Conservation (phyloP, 2,888 invertebrate species). For the Dendrolimus houi region DNA sequence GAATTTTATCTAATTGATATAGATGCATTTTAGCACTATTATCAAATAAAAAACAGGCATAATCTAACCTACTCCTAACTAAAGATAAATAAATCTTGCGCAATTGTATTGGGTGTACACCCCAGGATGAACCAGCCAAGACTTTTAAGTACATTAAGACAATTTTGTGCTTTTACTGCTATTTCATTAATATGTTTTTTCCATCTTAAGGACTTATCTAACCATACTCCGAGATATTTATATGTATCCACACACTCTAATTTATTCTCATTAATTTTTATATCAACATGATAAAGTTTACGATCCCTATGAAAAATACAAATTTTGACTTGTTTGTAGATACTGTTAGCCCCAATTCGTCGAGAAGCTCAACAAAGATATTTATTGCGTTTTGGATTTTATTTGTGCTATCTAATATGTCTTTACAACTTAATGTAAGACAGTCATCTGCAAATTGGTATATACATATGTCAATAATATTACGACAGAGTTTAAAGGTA, state of each 20-base stretch:
- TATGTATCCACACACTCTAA: slow-evolving; percentile 7
- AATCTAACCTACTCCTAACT: slow-evolving; percentile 18
- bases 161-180: slow-evolving; percentile 11
- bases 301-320: slow-evolving; percentile 16
- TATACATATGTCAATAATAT: too few species aligned
- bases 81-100: slow-evolving; percentile 15
- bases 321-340: slow-evolving; percentile 14
- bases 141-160: slow-evolving; percentile 18
- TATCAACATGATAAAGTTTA: not conserved
- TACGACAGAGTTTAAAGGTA: too few species aligned
- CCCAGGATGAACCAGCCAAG: slow-evolving; percentile 17
- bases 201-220: slow-evolving; percentile 19
- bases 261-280: too few species aligned
- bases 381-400: slow-evolving; percentile 3
- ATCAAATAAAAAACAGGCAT: slow-evolving; percentile 11
- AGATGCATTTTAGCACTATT: slow-evolving; percentile 9
- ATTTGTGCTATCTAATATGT: not conserved
- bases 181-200: slow-evolving; percentile 18
- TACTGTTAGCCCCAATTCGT: slow-evolving; percentile 10
- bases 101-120: slow-evolving; percentile 19
- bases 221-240: slow-evolving; percentile 22
- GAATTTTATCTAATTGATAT: slow-evolving; percentile 12
- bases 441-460: slow-evolving; percentile 8
- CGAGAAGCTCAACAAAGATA: slow-evolving; percentile 7
- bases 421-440: not conserved